Base-by-base conservation (phyloP, 2,888 invertebrate species). In the Antheraea assamensis region DNA sequence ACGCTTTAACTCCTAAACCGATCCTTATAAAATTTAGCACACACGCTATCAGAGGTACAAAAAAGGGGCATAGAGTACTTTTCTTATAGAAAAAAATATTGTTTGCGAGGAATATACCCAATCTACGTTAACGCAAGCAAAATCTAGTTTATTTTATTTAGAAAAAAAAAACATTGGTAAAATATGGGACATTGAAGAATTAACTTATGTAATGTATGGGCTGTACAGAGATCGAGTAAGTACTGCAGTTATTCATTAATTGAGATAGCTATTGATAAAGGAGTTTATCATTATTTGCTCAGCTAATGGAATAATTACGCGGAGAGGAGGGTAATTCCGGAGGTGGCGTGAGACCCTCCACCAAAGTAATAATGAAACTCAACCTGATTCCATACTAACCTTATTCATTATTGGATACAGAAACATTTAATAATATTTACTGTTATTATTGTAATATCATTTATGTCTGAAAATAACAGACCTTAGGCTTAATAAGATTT, bases 241-340 rank as follows among this genome's bases (percentile, higher is more conserved):
- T 68, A 35, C n/a, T 68, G 27, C 66, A 72, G 27, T 68, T 35
- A 70, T 68, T 68, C 21, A 19, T 71, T 58, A 61, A 71, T 74
- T 61, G 31, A 49, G 30, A 42, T 47, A 71, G 82, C 83, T 82
- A 86, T 88, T 89, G 89, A 89, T 87, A 83, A 85, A 85, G 80
- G 84, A 85, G 87, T 89, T 88, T 90, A 91, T 90, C 88, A 88
- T 88, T 92, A 92, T 92, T 92, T 91, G 88, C 83, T 85, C 90
- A 90, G 88, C 86, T 92, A 91, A 92, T 91, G 88, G 90, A 91
- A 90, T 91, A 92, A 92, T 92, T 91, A 91, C 86, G 82, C 77
- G 80, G 82, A 79, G 85, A 82, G 86, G 82, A 80, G 86, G 86
- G 87, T 88, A 89, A 90, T 88, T 87, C 85, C 81, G 81, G 80